Conservation (phyloP, 92 coral and sea anemone species). For the Porites rus region DNA sequence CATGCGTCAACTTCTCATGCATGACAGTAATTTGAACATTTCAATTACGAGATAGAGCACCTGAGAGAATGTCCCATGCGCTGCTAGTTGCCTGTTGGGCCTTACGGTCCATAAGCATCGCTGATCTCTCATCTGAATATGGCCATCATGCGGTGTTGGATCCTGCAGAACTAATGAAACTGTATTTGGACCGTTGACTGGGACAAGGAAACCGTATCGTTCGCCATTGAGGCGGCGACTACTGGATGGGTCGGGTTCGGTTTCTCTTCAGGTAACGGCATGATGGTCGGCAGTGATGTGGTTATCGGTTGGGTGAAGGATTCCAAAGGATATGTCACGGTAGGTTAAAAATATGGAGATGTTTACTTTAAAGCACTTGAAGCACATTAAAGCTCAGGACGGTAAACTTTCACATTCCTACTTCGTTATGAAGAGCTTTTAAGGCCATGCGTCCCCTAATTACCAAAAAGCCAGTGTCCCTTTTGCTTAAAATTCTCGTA, state of each 20-base stretch:
- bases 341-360: slow-evolving; percentile 18
- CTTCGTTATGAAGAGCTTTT: too few relatives aligned
- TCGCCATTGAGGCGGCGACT: slow-evolving; percentile 66
- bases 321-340: slow-evolving; percentile 55
- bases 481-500: too few relatives aligned
- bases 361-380: too few relatives aligned
- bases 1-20: too few relatives aligned
- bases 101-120: neutral
- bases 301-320: slow-evolving; percentile 71
- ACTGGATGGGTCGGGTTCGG: slow-evolving; percentile 80
- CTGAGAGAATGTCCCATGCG: neutral
- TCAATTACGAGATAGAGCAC: too few relatives aligned
- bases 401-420: too few relatives aligned
- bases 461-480: too few relatives aligned
- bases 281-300: slow-evolving; percentile 64
- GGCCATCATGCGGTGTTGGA: slow-evolving; percentile 25
- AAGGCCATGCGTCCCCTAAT: too few relatives aligned
- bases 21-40: too few relatives aligned
- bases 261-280: slow-evolving; percentile 62
- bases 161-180: slow-evolving; percentile 29
- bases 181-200: slow-evolving; percentile 63
- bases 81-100: neutral
- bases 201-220: slow-evolving; percentile 33
- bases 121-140: slow-evolving; percentile 12
- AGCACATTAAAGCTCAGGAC: neutral